Conservation (phyloP, 1,140 invertebrate genomes). For the Dendroctonus ponderosae region DNA sequence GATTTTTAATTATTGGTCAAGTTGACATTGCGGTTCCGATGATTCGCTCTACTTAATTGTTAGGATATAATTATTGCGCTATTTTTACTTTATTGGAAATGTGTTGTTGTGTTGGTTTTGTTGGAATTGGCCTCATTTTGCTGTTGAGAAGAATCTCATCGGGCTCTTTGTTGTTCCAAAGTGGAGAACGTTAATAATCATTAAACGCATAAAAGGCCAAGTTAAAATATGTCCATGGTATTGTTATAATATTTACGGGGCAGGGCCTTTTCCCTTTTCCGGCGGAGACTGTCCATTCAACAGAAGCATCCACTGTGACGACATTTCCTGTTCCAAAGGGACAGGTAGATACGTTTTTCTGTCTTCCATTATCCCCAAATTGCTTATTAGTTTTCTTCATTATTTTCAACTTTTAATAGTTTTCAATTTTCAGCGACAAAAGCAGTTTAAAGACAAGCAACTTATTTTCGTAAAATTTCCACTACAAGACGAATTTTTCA, state of each 20-base stretch:
- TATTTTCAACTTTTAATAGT: too few relatives aligned
- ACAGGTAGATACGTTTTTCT: constrained; percentile 13
- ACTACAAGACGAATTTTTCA: too few relatives aligned
- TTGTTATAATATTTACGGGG: constrained; percentile 12
- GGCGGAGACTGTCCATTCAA: constrained; percentile 13
- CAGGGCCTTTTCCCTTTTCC: constrained; percentile 22
- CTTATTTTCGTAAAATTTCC: too few relatives aligned
- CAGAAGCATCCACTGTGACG: constrained; percentile 19
- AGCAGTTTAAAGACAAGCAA: too few relatives aligned
- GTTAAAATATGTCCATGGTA: background rate
- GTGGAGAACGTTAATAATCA: background rate
- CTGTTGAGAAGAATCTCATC: too few relatives aligned
- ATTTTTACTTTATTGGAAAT: constrained; percentile 9
- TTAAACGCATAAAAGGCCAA: background rate
- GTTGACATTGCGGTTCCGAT: constrained; percentile 18
- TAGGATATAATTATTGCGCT: constrained; percentile 13
- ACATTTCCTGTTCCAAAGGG: constrained; percentile 19
- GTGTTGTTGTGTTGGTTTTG: too few relatives aligned
- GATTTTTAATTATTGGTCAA: constrained; percentile 9
- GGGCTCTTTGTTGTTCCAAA: background rate
- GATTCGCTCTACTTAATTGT: constrained; percentile 19
- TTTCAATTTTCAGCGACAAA: too few relatives aligned
- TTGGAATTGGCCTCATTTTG: too few relatives aligned
- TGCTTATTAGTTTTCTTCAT: too few relatives aligned
- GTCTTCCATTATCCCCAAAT: too few relatives aligned